Evolutionary conservation across 2,113 vertebrate species (phyloP).

Genomic region (Xiphophorus hellerii): DNA sequence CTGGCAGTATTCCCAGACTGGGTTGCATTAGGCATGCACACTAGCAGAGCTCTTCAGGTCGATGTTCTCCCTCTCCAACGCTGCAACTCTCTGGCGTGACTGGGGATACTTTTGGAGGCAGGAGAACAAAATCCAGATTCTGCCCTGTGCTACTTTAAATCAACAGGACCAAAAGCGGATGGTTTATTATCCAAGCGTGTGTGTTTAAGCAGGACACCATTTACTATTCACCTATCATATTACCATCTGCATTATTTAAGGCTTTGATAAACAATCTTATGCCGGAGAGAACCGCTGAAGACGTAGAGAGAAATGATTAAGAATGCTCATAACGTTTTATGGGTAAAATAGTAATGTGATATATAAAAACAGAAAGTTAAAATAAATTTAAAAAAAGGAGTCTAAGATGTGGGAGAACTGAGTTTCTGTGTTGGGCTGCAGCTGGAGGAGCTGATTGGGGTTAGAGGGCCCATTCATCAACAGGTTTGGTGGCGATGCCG

Average conservation of each 20-base stretch:
- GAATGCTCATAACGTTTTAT: constrained; percentile 25
- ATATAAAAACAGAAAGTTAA: constrained; percentile 19
- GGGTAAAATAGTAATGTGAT: constrained; percentile 3
- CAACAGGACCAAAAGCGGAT: constrained; percentile 33
- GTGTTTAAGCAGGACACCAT: constrained; percentile 67
- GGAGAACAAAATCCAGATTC: constrained; percentile 53
- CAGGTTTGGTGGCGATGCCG: constrained; percentile 39
- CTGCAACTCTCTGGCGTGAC: constrained; percentile 61
- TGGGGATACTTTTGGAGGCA: constrained; percentile 53
- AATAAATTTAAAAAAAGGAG: neutral
- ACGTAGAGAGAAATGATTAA: constrained; percentile 26
- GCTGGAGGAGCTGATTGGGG: constrained; percentile 2
- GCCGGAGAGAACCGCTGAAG: constrained; percentile 47
- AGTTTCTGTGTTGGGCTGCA: constrained; percentile 1
- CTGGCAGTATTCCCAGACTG: constrained; percentile 79
- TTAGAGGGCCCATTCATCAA: constrained; percentile 37
- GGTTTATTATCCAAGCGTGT: constrained; percentile 34
- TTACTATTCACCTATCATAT: constrained; percentile 74
- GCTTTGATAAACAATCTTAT: constrained; percentile 69
- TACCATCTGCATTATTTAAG: constrained; percentile 81
- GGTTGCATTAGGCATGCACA: constrained; percentile 77
- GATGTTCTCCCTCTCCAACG: constrained; percentile 68
- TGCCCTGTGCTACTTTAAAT: constrained; percentile 34
- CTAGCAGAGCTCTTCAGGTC: constrained; percentile 76
- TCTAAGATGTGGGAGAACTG: neutral